Evolutionary conservation across 2,888 invertebrate genomes (phyloP), one percentile per base, ranked within the genome.

Genomic region (Mimas tiliae): DNA sequence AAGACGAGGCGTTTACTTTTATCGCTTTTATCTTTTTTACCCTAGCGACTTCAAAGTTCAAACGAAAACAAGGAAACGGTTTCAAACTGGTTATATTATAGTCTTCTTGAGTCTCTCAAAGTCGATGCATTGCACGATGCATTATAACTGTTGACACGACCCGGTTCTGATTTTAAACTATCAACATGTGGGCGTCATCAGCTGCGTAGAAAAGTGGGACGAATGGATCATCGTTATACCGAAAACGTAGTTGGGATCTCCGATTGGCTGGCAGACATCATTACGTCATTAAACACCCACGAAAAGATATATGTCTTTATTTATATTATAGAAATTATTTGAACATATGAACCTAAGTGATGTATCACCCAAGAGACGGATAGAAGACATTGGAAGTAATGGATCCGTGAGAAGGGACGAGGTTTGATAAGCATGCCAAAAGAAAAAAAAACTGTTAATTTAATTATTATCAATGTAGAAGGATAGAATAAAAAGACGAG

Each of bases 131-230:
- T 58, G 42, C 58, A 58, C 16, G 19, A 12, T 58, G 58, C 58
- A 58, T 58, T 58, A 38, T 58, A 55, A 38, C 19, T 52, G 52
- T 52, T 58, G 58, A 19, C 58, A 19, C 42, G 58, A 38, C 58
- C 42, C 16, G 38, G 38, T 58, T 58, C 38, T 16, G 19, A 42
- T 58, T 58, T 38, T 19, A 58, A 42, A 52, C 52, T 33, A 33
- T 52, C 52, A 6, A 27, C 55, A 38, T 42, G 58, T 58, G 58
- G 58, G 58, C 38, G 58, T 58, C 58, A 58, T 58, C 58, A 58
- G 38, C n/a, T 42, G 42, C 12, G 9, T 58, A 19, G 42, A 34
- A 42, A 58, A 58, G 38, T 58, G 12, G 58, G 58, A 9, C 58
- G 42, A 12, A 50, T 38, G 38, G 55, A 58, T 58, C 58, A 58